Percentiles rank a stretch among this genome's conserved stretches.
Conservation (phyloP, 2,113 vertebrate species). For the Vidua macroura region DNA sequence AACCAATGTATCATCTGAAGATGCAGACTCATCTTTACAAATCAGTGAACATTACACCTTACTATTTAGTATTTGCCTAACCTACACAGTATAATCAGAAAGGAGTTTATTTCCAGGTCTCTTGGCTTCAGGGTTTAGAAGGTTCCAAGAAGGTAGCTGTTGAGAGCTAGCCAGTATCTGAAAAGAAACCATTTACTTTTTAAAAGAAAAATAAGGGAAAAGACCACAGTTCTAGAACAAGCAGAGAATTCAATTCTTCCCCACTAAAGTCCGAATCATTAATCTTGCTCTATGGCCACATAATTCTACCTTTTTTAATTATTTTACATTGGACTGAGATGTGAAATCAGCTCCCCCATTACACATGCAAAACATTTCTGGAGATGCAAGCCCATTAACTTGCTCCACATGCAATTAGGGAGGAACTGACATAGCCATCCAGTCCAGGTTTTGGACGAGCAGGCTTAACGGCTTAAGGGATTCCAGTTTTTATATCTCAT, state of each 20-base stretch:
- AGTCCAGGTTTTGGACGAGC: background rate
- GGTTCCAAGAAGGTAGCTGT: background rate
- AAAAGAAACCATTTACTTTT: background rate
- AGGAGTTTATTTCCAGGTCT: background rate
- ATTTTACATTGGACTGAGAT: background rate
- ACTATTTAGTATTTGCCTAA: background rate
- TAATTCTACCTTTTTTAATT: background rate
- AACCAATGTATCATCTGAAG: background rate
- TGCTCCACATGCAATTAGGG: background rate
- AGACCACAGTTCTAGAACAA: background rate
- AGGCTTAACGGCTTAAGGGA: background rate
- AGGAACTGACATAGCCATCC: background rate
- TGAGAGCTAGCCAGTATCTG: background rate
- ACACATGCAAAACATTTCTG: background rate
- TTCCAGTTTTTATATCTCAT: background rate
- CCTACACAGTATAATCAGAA: background rate
- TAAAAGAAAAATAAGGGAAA: background rate
- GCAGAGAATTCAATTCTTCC: background rate
- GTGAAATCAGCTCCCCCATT: rapidly evolving
- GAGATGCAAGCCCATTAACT: background rate
- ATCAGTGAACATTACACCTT: background rate
- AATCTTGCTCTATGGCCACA: background rate
- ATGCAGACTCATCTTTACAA: background rate
- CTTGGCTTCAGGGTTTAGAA: background rate
- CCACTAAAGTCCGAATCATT: background rate